Evolutionary conservation across 2,888 invertebrate species (phyloP), one percentile per base, ranked within the genome.

Genomic region (Eudasyphora cyanicolor): DNA sequence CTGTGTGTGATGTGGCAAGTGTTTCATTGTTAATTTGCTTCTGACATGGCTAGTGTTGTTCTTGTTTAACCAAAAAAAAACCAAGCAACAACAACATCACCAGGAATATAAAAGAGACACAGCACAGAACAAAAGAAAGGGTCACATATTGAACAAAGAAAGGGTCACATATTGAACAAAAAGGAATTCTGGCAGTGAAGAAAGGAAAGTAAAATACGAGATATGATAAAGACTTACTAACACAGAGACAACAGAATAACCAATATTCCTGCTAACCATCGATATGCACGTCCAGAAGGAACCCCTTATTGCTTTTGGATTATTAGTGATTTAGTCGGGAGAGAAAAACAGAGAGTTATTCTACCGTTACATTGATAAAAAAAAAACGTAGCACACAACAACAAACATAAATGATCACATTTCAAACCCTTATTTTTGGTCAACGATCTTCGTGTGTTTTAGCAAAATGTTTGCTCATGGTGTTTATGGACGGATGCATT

Each of bases 391-490:
- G 5, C 45, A 45, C 45, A 45, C 45, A 12, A n/a, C n/a, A n/a
- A 45, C 45, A n/a, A 32, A 32, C 57, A 57, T 27, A 57, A 57
- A 24, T 57, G 24, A 57, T 57, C 57, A 57, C 57, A 57, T 57
- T 57, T 57, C 57, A 57, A 57, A 57, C 57, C 57, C 57, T 27
- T 57, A 57, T 57, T 57, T 51, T 8, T 19, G 51, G 49, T 49
- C 54, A 14, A 27, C 45, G n/a, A n/a, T n/a, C n/a, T n/a, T 45
- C 45, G n/a, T 5, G 14, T 45, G 45, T 45, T 24, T 24, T 57
- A 27, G 27, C 57, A 24, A 24, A 57, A 27, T 57, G 57, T 57
- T 10, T 57, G 57, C 57, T 24, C 27, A 45, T 45, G 45, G 45
- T 45, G 45, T 45, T 45, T 1, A 12, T 6, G 38, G n/a, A n/a